Evolutionary conservation across 2,888 invertebrate species (phyloP), one percentile per base, ranked within the genome.

Genomic region (Ormyrus thymus): DNA sequence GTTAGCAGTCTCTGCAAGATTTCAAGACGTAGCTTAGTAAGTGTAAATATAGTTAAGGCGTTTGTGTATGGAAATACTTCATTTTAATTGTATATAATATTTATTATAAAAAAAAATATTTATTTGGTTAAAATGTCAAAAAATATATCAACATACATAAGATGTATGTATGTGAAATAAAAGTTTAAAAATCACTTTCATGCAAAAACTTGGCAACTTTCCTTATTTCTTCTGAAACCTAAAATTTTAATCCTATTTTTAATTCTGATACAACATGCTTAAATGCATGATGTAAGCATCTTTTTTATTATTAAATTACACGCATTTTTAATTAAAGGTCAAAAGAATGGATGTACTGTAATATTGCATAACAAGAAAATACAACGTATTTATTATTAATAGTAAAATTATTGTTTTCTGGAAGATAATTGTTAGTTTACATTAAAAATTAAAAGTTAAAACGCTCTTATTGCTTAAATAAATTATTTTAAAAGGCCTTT

Each of bases 1-100:
- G 66, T 79, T 79, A 80, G 76, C 76, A 81, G 81, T 70, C 78
- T 82, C 78, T 69, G 76, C 82, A 74, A 80, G 70, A 48, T 74
- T 72, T 59, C 15, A 65, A 15, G 29, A 15, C n/a, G 15, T 50
- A 29, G 29, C 29, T 29, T 29, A 48, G 8, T 70, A 66, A 58
- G 9, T 76, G 80, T 80, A 80, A 73, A 80, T 80, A 80, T 45
- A 66, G 45, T 68, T 61, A 48, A 64, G 59, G 62, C 64, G 64
- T 64, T 73, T 51, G 80, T 76, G 80, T 80, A 64, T 75, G 79
- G 75, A 75, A 79, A 55, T 53, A 66, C 15, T 53, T 69, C 66
- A 15, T 50, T 71, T 53, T 45, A 9, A 48, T 64, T 65, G 53
- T 78, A 81, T 68, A 79, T 68, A 70, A 79, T 78, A 80, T 81